Conservation (phyloP, 1,140 invertebrate species). For the Drosophila gunungcola region DNA sequence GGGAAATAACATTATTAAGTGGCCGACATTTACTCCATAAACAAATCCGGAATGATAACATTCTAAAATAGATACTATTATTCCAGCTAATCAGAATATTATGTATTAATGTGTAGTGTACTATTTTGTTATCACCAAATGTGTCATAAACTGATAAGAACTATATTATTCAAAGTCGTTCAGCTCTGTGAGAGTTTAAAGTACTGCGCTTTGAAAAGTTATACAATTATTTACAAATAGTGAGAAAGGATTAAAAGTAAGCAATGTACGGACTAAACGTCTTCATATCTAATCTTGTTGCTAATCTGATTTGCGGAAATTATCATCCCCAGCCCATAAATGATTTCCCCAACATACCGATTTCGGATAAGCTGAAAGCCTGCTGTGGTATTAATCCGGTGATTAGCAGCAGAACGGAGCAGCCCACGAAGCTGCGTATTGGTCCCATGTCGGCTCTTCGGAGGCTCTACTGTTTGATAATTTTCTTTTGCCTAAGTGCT, state of each 20-base stretch:
- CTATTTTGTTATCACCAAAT: too few relatives aligned
- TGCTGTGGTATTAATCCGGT: constrained; percentile 55
- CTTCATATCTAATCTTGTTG: constrained; percentile 12
- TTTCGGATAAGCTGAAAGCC: not conserved
- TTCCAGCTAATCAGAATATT: not conserved
- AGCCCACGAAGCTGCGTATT: constrained; percentile 61
- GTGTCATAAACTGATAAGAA: too few relatives aligned
- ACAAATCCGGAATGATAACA: not conserved
- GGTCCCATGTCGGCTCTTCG: constrained; percentile 68
- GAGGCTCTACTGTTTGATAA: constrained; percentile 32
- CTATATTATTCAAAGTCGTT: too few relatives aligned
- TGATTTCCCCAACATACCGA: constrained; percentile 21
- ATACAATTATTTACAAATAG: too few relatives aligned
- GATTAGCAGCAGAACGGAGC: constrained; percentile 61
- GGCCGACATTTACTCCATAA: not conserved
- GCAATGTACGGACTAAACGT: constrained; percentile 10
- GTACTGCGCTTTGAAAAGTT: too few relatives aligned
- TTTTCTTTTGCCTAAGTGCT: constrained; percentile 63
- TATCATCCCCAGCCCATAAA: constrained; percentile 8
- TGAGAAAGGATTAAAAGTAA: too few relatives aligned
- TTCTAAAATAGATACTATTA: not conserved
- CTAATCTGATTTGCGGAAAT: constrained; percentile 46
- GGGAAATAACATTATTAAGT: constrained; percentile 3
- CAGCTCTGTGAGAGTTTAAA: too few relatives aligned
- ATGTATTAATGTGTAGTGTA: too few relatives aligned